Conservation (phyloP, 2,888 invertebrate species). For the Psococerastis gibbosa region DNA sequence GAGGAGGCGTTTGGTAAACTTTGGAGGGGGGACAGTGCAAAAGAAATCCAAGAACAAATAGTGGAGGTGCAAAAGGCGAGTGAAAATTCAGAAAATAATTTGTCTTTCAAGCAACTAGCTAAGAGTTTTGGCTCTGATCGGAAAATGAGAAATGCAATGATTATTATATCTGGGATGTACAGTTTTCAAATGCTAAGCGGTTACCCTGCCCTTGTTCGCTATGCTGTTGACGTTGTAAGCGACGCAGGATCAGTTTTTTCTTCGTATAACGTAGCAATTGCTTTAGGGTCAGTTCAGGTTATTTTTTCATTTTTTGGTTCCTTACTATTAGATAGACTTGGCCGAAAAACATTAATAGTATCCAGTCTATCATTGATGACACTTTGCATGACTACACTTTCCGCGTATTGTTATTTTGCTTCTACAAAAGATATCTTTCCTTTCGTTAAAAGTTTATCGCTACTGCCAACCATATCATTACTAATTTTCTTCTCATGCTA, state of each 20-base stretch:
- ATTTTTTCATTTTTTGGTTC: neutral
- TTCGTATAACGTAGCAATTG: neutral
- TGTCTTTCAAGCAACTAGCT: too few relatives aligned
- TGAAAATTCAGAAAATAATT: neutral
- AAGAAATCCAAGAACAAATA: neutral
- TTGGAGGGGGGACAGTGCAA: neutral
- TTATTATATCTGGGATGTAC: neutral
- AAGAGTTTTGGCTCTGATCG: neutral
- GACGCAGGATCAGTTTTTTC: neutral
- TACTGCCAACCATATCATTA: neutral
- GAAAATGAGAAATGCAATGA: neutral
- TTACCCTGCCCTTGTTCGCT: conserved; percentile 3
- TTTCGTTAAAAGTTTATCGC: neutral
- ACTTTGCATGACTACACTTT: too few relatives aligned
- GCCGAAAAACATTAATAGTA: conserved; percentile 1
- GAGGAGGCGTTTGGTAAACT: neutral
- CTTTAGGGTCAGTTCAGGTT: neutral
- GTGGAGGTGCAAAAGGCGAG: neutral
- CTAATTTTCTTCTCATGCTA: neutral
- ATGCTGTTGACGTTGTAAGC: neutral
- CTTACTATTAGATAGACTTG: neutral
- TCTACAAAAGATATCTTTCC: too few relatives aligned
- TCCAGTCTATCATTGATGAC: too few relatives aligned
- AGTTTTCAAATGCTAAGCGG: conserved; percentile 4
- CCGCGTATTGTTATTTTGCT: too few relatives aligned